Evolutionary conservation across 2,888 invertebrate genomes (phyloP).

Genomic region (Platynereis dumerilii): DNA sequence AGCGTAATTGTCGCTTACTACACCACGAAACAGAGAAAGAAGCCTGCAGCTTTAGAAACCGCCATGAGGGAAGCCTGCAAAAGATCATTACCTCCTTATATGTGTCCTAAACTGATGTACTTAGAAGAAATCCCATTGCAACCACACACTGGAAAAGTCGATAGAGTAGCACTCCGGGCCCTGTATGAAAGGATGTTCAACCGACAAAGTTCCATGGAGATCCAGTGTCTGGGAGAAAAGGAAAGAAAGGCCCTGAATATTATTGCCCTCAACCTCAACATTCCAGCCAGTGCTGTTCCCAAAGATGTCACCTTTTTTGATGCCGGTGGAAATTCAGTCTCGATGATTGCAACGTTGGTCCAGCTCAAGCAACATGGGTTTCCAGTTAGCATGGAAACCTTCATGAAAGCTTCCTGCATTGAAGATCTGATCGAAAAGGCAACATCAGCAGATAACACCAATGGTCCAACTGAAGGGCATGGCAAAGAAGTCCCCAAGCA

Average conservation of each 20-base stretch:
- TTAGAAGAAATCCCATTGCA: slow-evolving; percentile 76
- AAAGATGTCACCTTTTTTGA: slow-evolving; percentile 44
- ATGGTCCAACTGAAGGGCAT: slow-evolving; percentile 2
- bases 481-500: slow-evolving; percentile 2
- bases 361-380: slow-evolving; percentile 26
- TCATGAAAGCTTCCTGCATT: slow-evolving; percentile 27
- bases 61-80: slow-evolving; percentile 20
- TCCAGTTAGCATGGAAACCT: slow-evolving; percentile 28
- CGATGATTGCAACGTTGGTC: slow-evolving; percentile 30
- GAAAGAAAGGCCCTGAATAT: slow-evolving; percentile 30
- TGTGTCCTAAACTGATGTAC: slow-evolving; percentile 70
- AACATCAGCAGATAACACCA: neutral
- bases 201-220: slow-evolving; percentile 28
- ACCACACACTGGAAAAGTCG: slow-evolving; percentile 85
- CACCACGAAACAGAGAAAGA: slow-evolving; percentile 9
- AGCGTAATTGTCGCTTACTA: slow-evolving; percentile 33
- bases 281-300: slow-evolving; percentile 24
- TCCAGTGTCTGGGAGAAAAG: slow-evolving; percentile 29
- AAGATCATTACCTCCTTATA: slow-evolving; percentile 72
- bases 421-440: slow-evolving; percentile 31
- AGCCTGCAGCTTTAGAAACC: slow-evolving; percentile 7
- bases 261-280: slow-evolving; percentile 29
- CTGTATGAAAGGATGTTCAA: slow-evolving; percentile 29
- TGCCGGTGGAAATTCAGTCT: slow-evolving; percentile 46
- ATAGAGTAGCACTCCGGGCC: slow-evolving; percentile 73